Percentiles rank a stretch among this genome's conserved stretches.
Conservation (phyloP, 1,140 invertebrate genomes). For the Sesamia nonagrioides region DNA sequence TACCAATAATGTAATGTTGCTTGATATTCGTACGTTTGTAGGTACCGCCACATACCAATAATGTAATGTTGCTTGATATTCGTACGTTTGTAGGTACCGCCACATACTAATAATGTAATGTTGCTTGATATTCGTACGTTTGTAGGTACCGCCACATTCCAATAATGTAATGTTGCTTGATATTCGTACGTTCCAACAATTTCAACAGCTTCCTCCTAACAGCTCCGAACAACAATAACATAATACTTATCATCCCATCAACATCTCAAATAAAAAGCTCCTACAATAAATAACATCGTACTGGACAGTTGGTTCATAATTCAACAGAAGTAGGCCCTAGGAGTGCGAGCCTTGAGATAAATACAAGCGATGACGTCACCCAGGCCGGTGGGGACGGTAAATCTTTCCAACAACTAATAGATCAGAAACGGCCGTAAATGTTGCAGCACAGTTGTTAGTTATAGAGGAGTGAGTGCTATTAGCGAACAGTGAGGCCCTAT, state of each 20-base stretch:
- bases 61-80: too few species aligned
- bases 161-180: too few species aligned
- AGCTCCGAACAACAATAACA: background rate
- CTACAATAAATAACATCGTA: slow-evolving; percentile 23
- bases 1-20: too few species aligned
- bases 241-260: background rate
- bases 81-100: too few species aligned
- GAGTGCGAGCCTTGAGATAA: slow-evolving; percentile 37
- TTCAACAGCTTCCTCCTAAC: background rate
- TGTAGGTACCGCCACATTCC: too few species aligned
- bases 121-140: too few species aligned
- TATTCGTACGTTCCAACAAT: too few species aligned
- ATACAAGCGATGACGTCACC: slow-evolving; percentile 36
- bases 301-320: slow-evolving; percentile 31
- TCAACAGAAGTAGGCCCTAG: slow-evolving; percentile 41
- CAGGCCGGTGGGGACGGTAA: slow-evolving; percentile 10
- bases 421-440: slow-evolving; percentile 13
- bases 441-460: slow-evolving; percentile 10
- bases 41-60: too few species aligned
- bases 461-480: background rate
- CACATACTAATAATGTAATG: too few species aligned
- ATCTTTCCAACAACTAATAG: slow-evolving; percentile 37
- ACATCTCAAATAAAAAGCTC: slow-evolving; percentile 37
- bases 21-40: too few species aligned
- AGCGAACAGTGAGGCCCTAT: background rate